Evolutionary conservation across 2,113 vertebrate genomes (phyloP).

Genomic region (Butorides virescens): DNA sequence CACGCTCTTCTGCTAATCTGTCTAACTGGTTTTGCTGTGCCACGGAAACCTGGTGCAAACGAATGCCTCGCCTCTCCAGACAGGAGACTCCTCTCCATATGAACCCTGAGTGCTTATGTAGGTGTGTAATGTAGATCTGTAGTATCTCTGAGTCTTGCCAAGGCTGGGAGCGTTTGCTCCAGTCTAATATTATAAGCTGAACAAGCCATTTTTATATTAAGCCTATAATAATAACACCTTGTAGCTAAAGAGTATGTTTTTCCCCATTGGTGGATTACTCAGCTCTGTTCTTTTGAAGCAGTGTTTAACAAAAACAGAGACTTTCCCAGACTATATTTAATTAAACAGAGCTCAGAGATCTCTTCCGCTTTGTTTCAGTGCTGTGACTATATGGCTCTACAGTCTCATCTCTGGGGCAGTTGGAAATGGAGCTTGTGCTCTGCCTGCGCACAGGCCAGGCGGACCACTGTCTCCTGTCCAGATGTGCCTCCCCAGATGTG

Average conservation of each 20-base stretch:
- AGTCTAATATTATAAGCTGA: not conserved
- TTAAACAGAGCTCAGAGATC: not conserved
- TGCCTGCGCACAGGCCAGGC: not conserved
- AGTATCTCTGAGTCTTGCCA: not conserved
- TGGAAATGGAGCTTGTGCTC: not conserved
- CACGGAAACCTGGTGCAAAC: not conserved
- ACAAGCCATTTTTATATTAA: slow-evolving; percentile 44
- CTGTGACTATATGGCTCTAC: not conserved
- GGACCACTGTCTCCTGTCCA: not conserved
- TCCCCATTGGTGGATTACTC: slow-evolving; percentile 19
- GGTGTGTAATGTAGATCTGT: not conserved
- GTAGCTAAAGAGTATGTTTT: slow-evolving; percentile 24
- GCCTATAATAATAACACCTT: slow-evolving; percentile 49
- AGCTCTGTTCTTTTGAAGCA: slow-evolving; percentile 28
- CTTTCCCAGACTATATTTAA: slow-evolving; percentile 37
- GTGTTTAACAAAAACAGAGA: slow-evolving; percentile 43
- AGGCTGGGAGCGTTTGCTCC: not conserved
- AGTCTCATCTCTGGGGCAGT: not conserved
- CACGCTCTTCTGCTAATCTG: not conserved
- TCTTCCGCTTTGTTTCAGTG: not conserved
- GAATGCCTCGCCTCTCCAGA: not conserved
- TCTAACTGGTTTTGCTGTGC: not conserved
- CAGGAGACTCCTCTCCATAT: not conserved
- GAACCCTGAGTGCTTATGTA: not conserved
- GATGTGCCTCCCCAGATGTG: not conserved